Conservation (phyloP, 1,140 invertebrate species). For the Geopemphigus sp. region DNA sequence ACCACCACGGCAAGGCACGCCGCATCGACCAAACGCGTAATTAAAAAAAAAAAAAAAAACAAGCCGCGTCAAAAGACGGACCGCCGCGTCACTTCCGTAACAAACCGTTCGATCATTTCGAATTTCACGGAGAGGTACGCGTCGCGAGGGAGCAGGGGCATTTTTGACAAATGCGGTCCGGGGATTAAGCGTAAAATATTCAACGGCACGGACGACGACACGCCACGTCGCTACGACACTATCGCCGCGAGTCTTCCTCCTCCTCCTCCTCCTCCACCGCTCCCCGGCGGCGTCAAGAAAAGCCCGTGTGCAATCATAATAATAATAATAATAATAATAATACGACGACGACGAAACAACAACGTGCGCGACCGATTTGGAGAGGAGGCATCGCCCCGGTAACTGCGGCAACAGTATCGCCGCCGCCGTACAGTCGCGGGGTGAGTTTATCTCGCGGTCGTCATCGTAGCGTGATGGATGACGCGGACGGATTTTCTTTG, state of each 20-base stretch:
- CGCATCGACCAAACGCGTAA: slow-evolving; percentile 43
- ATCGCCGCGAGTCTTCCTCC: background rate
- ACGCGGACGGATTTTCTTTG: slow-evolving; percentile 15
- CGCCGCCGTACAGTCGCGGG: background rate
- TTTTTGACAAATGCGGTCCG: slow-evolving; percentile 45
- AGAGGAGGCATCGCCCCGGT: background rate
- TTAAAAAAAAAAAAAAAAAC: slow-evolving; percentile 12
- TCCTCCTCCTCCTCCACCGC: too few species aligned
- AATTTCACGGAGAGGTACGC: slow-evolving; percentile 32
- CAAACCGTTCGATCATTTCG: slow-evolving; percentile 42
- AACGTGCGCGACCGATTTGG: background rate
- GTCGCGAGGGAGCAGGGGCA: background rate
- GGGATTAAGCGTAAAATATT: slow-evolving; percentile 46
- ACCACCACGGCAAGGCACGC: too few species aligned
- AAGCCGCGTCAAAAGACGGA: slow-evolving; percentile 22
- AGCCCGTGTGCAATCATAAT: slow-evolving; percentile 5
- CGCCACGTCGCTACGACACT: background rate
- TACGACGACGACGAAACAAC: too few species aligned
- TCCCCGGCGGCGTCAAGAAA: background rate
- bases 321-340: slow-evolving; percentile 15
- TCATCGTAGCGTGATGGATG: slow-evolving; percentile 34
- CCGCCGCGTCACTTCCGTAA: slow-evolving; percentile 28
- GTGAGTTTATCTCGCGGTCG: background rate
- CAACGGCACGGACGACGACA: slow-evolving; percentile 30
- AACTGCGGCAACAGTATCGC: background rate